Evolutionary conservation across 2,888 invertebrate species (phyloP), one percentile per base, ranked within the genome.

Genomic region (Platerodrilus igneus): DNA sequence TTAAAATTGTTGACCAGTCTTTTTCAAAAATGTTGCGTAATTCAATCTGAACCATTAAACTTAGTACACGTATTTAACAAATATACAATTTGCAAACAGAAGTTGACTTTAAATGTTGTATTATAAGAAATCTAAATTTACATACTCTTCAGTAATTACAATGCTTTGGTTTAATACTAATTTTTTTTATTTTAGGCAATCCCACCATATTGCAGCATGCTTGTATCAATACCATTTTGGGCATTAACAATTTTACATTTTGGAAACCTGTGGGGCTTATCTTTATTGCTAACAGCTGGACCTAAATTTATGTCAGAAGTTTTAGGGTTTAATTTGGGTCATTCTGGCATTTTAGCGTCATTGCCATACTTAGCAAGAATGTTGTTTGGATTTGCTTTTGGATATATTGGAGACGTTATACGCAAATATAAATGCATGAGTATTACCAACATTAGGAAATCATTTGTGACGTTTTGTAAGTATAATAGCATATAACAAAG

Each of bases 181-280:
- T 40, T 39, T 30, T 37, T 65, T n/a, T 37, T 40, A 50, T 73
- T 73, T 32, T 70, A 85, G 76, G 68, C 75, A 40, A 68, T 79
- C 28, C 83, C 83, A 1, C 86, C 86, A 1, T 74, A 83, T 51
- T 73, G 67, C 52, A 67, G 70, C 17, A 78, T 86, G 20, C 45
- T 77, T 9, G 62, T 74, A 1, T 86, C 85, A 0, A 48, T 83
- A 28, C 85, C 85, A 9, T 85, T 86, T 62, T 70, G 81, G 65
- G 77, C 82, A 0, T 70, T 86, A 56, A 52, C 73, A 6, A 53
- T 81, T 2, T 68, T 83, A 14, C 86, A 86, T 54, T 86, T 81
- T 54, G 86, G 86, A 21, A 86, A 83, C 57, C 67, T 84, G 41
- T 86, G 86, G 79, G 81, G 86, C 1, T 62, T 86, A 16, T 84